Conservation (phyloP, 1,140 invertebrate species). For the Scaptomyza hsui region DNA sequence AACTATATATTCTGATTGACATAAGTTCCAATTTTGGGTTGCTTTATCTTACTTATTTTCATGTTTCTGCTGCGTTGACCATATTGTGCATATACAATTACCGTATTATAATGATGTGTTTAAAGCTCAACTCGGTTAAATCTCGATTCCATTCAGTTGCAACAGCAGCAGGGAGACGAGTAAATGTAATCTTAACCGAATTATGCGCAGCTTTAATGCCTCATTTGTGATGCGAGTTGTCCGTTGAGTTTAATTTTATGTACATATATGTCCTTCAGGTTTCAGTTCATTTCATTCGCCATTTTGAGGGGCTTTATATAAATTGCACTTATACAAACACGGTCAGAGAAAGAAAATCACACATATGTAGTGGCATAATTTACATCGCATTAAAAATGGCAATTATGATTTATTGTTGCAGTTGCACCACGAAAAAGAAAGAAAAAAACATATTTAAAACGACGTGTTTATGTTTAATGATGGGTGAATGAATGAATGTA, state of each 20-base stretch:
- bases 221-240: constrained; percentile 31
- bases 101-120: constrained; percentile 14
- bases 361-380: constrained; percentile 63
- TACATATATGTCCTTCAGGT: constrained; percentile 11
- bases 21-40: not conserved
- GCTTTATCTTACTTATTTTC: constrained; percentile 3
- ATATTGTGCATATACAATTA: constrained; percentile 19
- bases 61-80: not conserved
- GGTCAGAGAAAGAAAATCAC: constrained; percentile 26
- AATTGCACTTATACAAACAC: constrained; percentile 18
- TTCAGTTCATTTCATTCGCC: constrained; percentile 34
- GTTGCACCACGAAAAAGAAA: constrained; percentile 46
- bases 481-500: constrained; percentile 31
- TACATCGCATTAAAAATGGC: constrained; percentile 71
- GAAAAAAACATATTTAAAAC: constrained; percentile 71
- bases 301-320: constrained; percentile 38
- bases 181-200: constrained; percentile 31
- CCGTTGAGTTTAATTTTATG: constrained; percentile 26
- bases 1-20: too few relatives aligned
- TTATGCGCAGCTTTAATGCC: constrained; percentile 41
- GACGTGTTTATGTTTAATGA: constrained; percentile 70
- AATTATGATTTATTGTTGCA: constrained; percentile 76
- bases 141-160: not conserved
- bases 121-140: constrained; percentile 18
- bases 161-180: not conserved